Conservation (phyloP, 2,113 vertebrate genomes). For the Lamprologus lemairii region DNA sequence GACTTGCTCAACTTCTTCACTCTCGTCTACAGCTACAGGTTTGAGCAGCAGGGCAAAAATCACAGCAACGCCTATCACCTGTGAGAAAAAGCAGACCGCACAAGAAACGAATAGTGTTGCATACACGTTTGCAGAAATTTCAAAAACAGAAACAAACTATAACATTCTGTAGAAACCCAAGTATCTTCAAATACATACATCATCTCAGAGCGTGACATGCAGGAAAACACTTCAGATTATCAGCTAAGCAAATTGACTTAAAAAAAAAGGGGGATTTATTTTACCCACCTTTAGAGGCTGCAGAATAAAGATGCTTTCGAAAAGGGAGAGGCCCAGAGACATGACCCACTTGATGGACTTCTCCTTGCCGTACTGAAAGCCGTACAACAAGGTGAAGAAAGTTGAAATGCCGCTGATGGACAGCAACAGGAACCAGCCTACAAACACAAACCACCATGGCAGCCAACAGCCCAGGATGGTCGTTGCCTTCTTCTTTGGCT, state of each 20-base stretch:
- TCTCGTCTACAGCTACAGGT: constrained; percentile 70
- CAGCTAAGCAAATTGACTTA: rapidly evolving
- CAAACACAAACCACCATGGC: constrained; percentile 78
- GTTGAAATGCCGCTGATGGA: constrained; percentile 74
- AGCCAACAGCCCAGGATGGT: constrained; percentile 47
- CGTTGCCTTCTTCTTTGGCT: constrained; percentile 23
- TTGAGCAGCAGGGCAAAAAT: constrained; percentile 75
- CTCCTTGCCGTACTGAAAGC: constrained; percentile 72
- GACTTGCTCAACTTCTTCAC: constrained; percentile 63
- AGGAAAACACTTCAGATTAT: not conserved
- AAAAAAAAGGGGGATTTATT: not conserved
- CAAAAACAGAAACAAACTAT: not conserved
- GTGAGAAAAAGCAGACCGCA: not conserved
- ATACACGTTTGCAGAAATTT: not conserved
- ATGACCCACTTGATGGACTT: constrained; percentile 76
- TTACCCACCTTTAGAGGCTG: constrained; percentile 76
- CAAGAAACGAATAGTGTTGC: not conserved
- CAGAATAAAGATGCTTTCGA: constrained; percentile 80
- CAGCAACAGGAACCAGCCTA: constrained; percentile 75
- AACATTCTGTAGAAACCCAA: not conserved
- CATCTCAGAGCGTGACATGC: not conserved
- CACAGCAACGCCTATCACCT: constrained; percentile 76
- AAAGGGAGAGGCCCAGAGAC: constrained; percentile 75
- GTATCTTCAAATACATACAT: not conserved
- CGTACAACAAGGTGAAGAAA: constrained; percentile 77